phyloP scores from a whole-genome alignment of 1,140 invertebrate genomes.

The Halictus rubicundus region DNA sequence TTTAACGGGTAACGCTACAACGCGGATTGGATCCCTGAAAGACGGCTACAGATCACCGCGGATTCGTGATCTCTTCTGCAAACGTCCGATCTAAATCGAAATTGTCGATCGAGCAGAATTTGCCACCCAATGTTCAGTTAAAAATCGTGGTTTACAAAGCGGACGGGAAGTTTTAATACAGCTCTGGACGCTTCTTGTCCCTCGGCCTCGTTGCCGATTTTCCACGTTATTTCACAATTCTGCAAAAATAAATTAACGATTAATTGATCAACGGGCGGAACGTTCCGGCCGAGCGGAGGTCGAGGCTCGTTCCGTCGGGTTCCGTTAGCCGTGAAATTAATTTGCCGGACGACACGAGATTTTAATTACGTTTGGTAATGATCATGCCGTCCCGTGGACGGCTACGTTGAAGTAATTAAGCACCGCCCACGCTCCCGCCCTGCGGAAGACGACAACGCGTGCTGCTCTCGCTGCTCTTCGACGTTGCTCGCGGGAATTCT shows the following conservation, averaged over 20 bases:
- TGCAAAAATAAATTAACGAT: conserved; percentile 43
- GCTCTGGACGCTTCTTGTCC: neutral
- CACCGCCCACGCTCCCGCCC: conserved; percentile 5
- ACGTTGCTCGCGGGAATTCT: conserved; percentile 30
- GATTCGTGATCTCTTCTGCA: neutral
- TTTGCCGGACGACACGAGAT: conserved; percentile 40
- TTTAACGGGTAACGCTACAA: neutral
- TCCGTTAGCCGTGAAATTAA: conserved; percentile 49
- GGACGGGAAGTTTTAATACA: neutral
- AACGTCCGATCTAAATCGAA: neutral
- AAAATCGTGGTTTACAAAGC: conserved; percentile 1
- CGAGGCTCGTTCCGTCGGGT: conserved; percentile 1
- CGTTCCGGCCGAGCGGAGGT: conserved; percentile 23
- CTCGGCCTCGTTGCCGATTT: conserved; percentile 32
- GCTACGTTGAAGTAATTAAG: conserved; percentile 56
- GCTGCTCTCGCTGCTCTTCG: too few species aligned
- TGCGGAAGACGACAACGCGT: conserved; percentile 21
- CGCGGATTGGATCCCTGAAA: too few species aligned
- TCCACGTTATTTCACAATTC: conserved; percentile 50
- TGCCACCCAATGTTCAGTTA: neutral
- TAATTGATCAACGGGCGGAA: conserved; percentile 29
- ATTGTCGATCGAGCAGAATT: neutral
- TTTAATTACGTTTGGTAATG: conserved; percentile 50
- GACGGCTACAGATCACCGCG: too few species aligned
- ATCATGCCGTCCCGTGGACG: conserved; percentile 4